Evolutionary conservation across 2,113 vertebrate species (phyloP).

Genomic region (Bufo bufo): DNA sequence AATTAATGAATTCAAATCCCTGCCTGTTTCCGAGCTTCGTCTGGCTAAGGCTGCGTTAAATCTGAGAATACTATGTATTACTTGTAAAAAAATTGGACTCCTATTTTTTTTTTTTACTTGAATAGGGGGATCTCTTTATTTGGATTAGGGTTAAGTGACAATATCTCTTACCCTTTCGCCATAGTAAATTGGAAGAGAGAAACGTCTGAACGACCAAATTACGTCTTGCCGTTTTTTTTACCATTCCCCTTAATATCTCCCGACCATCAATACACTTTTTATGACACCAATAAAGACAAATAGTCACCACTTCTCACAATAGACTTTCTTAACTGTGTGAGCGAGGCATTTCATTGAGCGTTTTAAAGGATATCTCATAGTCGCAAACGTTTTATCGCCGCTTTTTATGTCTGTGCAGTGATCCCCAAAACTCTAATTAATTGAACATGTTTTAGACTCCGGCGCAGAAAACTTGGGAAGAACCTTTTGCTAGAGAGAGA

Average conservation of each 20-base stretch:
- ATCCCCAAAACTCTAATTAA: constrained; percentile 71
- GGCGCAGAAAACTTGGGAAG: constrained; percentile 27
- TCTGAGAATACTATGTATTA: constrained; percentile 63
- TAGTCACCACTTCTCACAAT: constrained; percentile 68
- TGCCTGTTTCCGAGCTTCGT: constrained; percentile 65
- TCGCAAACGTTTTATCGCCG: constrained; percentile 60
- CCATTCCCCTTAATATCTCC: constrained; percentile 74
- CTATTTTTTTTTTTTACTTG: constrained; percentile 64
- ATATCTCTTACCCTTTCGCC: constrained; percentile 69
- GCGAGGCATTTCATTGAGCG: constrained; percentile 63
- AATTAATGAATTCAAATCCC: constrained; percentile 64
- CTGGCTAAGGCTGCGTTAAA: constrained; percentile 69
- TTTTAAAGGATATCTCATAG: constrained; percentile 62
- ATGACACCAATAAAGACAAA: constrained; percentile 73
- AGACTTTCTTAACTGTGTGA: constrained; percentile 67
- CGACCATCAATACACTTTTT: constrained; percentile 74
- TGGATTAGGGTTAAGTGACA: constrained; percentile 73
- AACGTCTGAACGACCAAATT: constrained; percentile 72
- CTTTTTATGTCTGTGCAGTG: constrained; percentile 63
- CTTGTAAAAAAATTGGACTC: constrained; percentile 60
- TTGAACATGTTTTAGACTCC: constrained; percentile 58
- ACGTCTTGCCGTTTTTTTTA: constrained; percentile 73
- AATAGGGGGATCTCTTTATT: constrained; percentile 73
- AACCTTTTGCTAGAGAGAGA: neutral
- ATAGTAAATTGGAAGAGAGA: constrained; percentile 62